A percentile compares a stretch with the other conserved stretches of the same genome.
These are phyloP conservation scores for Nanger granti DNA, from an alignment of 2,113 vertebrate species.

Conservation along the genomic window DNA sequence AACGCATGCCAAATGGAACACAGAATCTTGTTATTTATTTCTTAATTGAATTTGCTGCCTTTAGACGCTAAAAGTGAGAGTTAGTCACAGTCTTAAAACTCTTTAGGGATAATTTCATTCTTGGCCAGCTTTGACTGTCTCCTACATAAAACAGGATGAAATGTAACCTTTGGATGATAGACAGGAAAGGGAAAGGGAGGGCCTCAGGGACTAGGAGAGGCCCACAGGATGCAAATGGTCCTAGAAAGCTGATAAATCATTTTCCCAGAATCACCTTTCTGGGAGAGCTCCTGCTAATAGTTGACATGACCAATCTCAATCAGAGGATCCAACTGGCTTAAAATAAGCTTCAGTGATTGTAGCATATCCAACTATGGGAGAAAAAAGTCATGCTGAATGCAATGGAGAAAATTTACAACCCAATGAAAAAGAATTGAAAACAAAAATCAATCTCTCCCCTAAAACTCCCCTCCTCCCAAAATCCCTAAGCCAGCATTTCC, in stretches of 20 bases:
- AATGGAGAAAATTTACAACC: background rate
- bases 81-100: constrained; percentile 50
- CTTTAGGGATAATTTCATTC: constrained; percentile 55
- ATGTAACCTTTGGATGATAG: constrained; percentile 34
- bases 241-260: background rate
- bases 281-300: background rate
- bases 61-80: constrained; percentile 46
- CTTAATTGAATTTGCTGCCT: constrained; percentile 52
- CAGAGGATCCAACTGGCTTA: background rate
- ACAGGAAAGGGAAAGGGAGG: background rate
- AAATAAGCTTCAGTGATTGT: background rate
- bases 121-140: constrained; percentile 44
- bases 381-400: background rate
- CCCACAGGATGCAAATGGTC: background rate
- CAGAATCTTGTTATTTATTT: constrained; percentile 47
- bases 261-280: background rate
- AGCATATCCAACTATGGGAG: background rate
- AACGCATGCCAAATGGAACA: background rate
- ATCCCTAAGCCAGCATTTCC: background rate
- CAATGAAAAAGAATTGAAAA: background rate
- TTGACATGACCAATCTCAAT: background rate
- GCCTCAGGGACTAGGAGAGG: background rate
- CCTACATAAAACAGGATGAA: constrained; percentile 39
- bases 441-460: background rate
- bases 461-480: background rate